Conservation (phyloP, 2,797 vertebrate genomes). For the Enteromius fasciolatus region DNA sequence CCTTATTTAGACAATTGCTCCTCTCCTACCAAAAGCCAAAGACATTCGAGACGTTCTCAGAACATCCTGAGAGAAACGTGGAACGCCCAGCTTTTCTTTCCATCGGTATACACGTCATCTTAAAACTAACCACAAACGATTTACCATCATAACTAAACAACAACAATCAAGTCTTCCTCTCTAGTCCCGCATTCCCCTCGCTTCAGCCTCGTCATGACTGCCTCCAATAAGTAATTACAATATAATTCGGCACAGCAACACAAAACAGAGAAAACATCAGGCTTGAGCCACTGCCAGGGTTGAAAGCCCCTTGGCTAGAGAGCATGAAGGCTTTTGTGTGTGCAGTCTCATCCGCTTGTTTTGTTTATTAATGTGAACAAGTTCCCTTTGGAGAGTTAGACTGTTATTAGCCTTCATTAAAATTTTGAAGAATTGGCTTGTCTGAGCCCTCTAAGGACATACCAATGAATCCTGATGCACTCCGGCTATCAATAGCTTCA, state of each 20-base stretch:
- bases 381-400: conserved; percentile 45
- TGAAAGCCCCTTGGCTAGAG: conserved; percentile 53
- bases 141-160: conserved; percentile 20
- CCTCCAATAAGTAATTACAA: conserved; percentile 73
- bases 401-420: conserved; percentile 55
- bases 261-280: conserved; percentile 48
- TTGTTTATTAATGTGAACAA: conserved; percentile 53
- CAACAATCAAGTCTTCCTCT: conserved; percentile 27
- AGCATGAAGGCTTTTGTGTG: conserved; percentile 43
- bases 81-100: conserved; percentile 19
- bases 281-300: conserved; percentile 60
- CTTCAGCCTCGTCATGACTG: conserved; percentile 60
- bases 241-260: conserved; percentile 67
- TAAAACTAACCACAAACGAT: conserved; percentile 6
- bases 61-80: conserved; percentile 56
- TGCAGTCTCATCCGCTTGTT: conserved; percentile 44
- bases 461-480: not conserved
- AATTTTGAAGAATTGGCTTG: conserved; percentile 52
- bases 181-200: conserved; percentile 28
- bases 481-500: not conserved
- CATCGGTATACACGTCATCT: conserved; percentile 26
- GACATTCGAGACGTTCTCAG: conserved; percentile 63
- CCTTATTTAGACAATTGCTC: conserved; percentile 70
- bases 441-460: conserved; percentile 26
- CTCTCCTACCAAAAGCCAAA: conserved; percentile 71